These are phyloP conservation scores for Agraylea sexmaculata DNA, from an alignment of 1,140 invertebrate genomes.

Conservation along the genomic window DNA sequence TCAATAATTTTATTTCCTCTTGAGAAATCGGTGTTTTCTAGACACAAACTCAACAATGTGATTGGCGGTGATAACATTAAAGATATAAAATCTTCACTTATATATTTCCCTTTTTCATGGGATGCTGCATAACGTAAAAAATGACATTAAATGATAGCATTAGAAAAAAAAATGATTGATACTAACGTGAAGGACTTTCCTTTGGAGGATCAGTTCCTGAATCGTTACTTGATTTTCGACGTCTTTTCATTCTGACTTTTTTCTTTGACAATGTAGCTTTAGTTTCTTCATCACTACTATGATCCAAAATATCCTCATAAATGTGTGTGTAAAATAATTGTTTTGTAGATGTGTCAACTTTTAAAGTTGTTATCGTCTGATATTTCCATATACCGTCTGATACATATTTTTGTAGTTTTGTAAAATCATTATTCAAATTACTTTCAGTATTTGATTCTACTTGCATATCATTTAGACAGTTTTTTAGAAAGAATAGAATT, in stretches of 20 bases:
- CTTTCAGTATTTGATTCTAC: conserved; percentile 24
- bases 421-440: conserved; percentile 27
- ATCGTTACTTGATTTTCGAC: conserved; percentile 29
- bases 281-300: conserved; percentile 35
- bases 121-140: conserved; percentile 16
- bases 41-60: conserved; percentile 32
- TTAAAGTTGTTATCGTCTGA: conserved; percentile 35
- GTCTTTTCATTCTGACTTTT: conserved; percentile 30
- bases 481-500: conserved; percentile 34
- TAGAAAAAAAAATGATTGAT: not conserved
- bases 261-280: conserved; percentile 27
- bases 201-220: conserved; percentile 30
- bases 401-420: conserved; percentile 32
- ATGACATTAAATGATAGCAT: conserved; percentile 9
- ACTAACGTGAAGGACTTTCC: conserved; percentile 29
- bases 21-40: conserved; percentile 36
- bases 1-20: conserved; percentile 39
- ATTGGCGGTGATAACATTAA: conserved; percentile 37
- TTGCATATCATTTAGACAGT: conserved; percentile 29
- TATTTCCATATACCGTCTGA: conserved; percentile 31
- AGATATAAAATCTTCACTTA: conserved; percentile 34
- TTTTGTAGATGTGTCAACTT: conserved; percentile 29
- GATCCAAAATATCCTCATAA: conserved; percentile 34
- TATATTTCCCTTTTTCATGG: conserved; percentile 25
- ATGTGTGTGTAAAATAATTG: conserved; percentile 31